A percentile compares a stretch with the other conserved stretches of the same genome.
phyloP scores from a whole-genome alignment of 2,888 invertebrate genomes.

The Ditula angustiorana region DNA sequence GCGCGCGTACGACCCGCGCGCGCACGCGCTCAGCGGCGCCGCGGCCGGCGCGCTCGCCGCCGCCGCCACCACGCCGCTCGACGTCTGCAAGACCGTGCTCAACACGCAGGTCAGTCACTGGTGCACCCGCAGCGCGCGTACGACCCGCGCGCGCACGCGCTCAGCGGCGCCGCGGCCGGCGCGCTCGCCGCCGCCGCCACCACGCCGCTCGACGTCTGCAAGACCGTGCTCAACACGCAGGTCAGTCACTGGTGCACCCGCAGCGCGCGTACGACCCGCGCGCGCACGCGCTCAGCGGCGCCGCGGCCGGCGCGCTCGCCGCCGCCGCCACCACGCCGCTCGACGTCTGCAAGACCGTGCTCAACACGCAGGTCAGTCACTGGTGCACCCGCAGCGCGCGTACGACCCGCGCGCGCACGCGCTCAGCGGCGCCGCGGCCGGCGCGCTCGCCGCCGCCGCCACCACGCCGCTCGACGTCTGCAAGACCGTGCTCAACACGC shows the following conservation, averaged over 20 bases:
- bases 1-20: conserved; percentile 85
- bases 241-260: no score
- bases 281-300: conserved; percentile 92
- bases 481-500: conserved; percentile 86
- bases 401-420: conserved; percentile 89
- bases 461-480: conserved; percentile 94
- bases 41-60: conserved; percentile 86
- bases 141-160: conserved; percentile 88
- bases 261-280: conserved; percentile 83
- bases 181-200: conserved; percentile 76
- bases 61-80: conserved; percentile 89
- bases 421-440: conserved; percentile 92
- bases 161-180: conserved; percentile 92
- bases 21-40: conserved; percentile 92
- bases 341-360: conserved; percentile 95
- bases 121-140: conserved; percentile 77
- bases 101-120: no score
- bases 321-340: conserved; percentile 88
- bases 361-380: no score
- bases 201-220: conserved; percentile 94
- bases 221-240: conserved; percentile 93
- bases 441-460: conserved; percentile 66
- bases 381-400: conserved; percentile 77
- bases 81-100: conserved; percentile 94
- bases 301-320: conserved; percentile 87